Evolutionary conservation across 2,797 vertebrate species (phyloP), one percentile per base, ranked within the genome.

Genomic region (Anableps anableps): DNA sequence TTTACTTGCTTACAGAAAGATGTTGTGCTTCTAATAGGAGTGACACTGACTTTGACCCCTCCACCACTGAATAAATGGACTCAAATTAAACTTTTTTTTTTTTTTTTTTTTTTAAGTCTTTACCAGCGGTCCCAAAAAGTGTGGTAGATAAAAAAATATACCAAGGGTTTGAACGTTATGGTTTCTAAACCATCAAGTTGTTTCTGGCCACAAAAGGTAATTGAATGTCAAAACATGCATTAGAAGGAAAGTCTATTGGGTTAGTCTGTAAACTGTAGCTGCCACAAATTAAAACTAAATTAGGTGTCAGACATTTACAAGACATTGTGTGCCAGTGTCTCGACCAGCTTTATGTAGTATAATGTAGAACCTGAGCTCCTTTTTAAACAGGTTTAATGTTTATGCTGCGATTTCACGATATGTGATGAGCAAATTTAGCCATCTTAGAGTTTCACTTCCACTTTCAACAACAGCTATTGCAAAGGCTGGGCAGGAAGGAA

Each of bases 361-460:
- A 4, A 10, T 19, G 17, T 1, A 17, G 48, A 51, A 2, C 1
- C 1, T 53, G 74, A 84, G 58, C 79, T 41, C 8, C 58, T 41
- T 31, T n/a, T n/a, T 17, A 86, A 79, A 75, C 75, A 14, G 36
- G 76, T 72, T 68, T 71, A 79, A 83, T n/a, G 14, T 21, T 45
- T 68, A 83, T 17, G 29, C 74, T 85, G 80, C 78, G 82, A 75
- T 84, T 85, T 82, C 68, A 78, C 71, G 80, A 83, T 38, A 73
- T 21, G 71, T 64, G 64, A 84, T 80, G 75, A 84, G 81, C 72
- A 86, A 80, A 80, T 76, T 71, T 0, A 41, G 51, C 85, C 83
- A 70, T 86, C 83, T 91, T 86, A 82, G 75, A 0, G 64, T 92
- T 90, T 90, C 89, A 91, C 90, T 94, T 95, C 94, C 91, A 94